Conservation (phyloP, 2,797 vertebrate species). For the Sparus aurata region DNA sequence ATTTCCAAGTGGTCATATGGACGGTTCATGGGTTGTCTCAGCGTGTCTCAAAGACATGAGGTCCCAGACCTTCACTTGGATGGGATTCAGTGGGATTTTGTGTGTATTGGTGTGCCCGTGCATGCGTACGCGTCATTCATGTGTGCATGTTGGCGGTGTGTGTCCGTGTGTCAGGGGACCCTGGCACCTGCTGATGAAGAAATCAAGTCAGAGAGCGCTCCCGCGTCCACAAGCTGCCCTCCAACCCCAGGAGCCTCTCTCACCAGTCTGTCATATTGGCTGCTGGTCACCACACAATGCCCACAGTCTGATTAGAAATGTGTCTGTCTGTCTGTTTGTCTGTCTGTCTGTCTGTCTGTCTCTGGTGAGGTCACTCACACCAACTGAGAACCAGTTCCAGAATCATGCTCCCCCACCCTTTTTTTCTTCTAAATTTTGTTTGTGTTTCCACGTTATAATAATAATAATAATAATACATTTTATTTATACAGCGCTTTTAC, state of each 20-base stretch:
- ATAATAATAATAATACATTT: no score
- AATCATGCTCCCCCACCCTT: constrained; percentile 18
- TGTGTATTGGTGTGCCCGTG: constrained; percentile 20
- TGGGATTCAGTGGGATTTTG: constrained; percentile 34
- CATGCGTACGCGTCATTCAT: constrained; percentile 45
- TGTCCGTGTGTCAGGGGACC: constrained; percentile 68
- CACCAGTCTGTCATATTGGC: constrained; percentile 80
- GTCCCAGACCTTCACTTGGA: constrained; percentile 57
- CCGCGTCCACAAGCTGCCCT: constrained; percentile 84
- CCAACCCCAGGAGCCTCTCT: constrained; percentile 70
- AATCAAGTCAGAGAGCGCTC: constrained; percentile 80
- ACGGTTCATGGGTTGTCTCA: constrained; percentile 69
- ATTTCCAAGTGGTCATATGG: constrained; percentile 70
- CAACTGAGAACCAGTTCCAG: constrained; percentile 1
- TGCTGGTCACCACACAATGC: constrained; percentile 47
- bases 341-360: constrained; percentile 49
- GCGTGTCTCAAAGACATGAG: constrained; percentile 56
- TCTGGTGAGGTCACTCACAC: constrained; percentile 21
- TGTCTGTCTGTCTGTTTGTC: constrained; percentile 61
- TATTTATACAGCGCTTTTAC: no score
- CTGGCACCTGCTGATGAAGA: constrained; percentile 84
- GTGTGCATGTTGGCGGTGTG: constrained; percentile 51
- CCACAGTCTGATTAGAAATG: constrained; percentile 75
- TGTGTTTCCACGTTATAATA: no score
- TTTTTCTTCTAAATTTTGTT: constrained; percentile 2